Evolutionary conservation across 2,888 invertebrate genomes (phyloP).

Genomic region (Nomada ferruginata): DNA sequence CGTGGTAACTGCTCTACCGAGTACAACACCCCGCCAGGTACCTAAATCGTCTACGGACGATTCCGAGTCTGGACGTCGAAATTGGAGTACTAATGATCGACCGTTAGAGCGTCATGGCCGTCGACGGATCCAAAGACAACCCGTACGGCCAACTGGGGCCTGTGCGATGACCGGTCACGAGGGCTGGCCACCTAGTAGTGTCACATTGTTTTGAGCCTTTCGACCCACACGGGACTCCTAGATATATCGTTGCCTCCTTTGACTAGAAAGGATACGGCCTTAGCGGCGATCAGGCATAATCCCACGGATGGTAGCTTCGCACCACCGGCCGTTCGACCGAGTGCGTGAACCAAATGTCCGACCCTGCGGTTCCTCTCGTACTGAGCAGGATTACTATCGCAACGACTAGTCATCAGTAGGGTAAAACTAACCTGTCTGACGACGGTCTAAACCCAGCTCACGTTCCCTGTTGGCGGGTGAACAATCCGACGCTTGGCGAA

Average conservation of each 20-base stretch:
- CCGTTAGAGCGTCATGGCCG: no score
- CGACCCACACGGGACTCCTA: conserved; percentile 83
- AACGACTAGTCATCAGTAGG: conserved; percentile 84
- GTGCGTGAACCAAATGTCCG: conserved; percentile 87
- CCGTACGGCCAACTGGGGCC: conserved; percentile 81
- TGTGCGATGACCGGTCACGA: conserved; percentile 80
- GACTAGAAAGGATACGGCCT: conserved; percentile 87
- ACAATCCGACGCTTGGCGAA: conserved; percentile 90
- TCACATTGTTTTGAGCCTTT: conserved; percentile 85
- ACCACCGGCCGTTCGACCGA: conserved; percentile 86
- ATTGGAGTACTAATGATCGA: no score
- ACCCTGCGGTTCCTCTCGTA: conserved; percentile 87
- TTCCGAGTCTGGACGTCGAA: no score
- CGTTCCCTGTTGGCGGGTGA: conserved; percentile 89
- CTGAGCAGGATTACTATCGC: conserved; percentile 86
- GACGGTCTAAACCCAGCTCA: conserved; percentile 89
- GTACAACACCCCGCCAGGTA: no score
- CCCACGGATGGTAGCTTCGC: conserved; percentile 88
- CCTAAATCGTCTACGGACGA: no score
- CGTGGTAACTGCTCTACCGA: no score
- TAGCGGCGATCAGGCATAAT: conserved; percentile 87
- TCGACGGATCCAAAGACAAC: conserved; percentile 3
- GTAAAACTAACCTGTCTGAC: conserved; percentile 87
- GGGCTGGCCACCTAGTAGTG: conserved; percentile 72
- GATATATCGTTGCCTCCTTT: conserved; percentile 84